Evolutionary conservation across 2,797 vertebrate genomes (phyloP).

Genomic region (Rhynchotus rufescens): DNA sequence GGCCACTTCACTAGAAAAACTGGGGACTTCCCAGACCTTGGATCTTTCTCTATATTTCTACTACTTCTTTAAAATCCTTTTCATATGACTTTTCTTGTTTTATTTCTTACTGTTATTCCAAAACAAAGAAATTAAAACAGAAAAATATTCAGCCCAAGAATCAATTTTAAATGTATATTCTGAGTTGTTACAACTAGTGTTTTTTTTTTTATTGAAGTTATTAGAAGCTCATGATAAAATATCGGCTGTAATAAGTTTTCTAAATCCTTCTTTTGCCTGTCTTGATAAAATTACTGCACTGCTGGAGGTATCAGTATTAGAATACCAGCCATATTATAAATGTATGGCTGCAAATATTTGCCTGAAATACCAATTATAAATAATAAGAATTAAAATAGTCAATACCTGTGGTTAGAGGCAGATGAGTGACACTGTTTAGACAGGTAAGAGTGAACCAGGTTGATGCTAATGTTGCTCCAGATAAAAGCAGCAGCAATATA

Average conservation of each 20-base stretch:
- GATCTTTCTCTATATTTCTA: background rate
- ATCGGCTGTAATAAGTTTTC: background rate
- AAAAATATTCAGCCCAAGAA: background rate
- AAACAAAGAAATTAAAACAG: background rate
- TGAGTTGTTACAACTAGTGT: background rate
- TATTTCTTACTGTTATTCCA: background rate
- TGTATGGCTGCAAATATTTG: background rate
- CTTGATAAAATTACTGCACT: background rate
- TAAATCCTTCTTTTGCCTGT: background rate
- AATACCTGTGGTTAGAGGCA: slow-evolving; percentile 94
- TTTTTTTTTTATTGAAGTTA: background rate
- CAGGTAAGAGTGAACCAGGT: slow-evolving; percentile 98
- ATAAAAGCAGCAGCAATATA: slow-evolving; percentile 94
- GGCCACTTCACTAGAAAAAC: background rate
- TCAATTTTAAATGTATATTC: background rate
- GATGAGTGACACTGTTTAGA: slow-evolving; percentile 90
- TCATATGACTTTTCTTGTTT: background rate
- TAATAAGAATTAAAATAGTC: background rate
- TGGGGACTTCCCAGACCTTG: background rate
- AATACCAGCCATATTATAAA: background rate
- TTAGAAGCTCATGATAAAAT: background rate
- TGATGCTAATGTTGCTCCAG: slow-evolving; percentile 92
- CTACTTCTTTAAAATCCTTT: background rate
- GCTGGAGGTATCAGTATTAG: background rate
- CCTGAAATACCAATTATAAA: background rate